Evolutionary conservation across 2,888 invertebrate species (phyloP), one percentile per base, ranked within the genome.

Genomic region (Eristalinus aeneus): DNA sequence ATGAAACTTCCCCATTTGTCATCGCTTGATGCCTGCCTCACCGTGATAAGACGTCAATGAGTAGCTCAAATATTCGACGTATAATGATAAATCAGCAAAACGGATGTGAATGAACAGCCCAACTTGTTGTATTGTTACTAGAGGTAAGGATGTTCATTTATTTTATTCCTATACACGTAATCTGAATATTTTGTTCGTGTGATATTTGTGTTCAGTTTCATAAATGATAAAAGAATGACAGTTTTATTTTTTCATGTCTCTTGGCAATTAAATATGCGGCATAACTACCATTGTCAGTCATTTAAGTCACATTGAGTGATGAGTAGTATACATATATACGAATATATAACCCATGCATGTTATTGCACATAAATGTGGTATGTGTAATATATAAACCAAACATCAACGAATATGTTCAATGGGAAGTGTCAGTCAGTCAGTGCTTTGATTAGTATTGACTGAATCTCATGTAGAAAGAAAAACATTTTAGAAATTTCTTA

Each of bases 31-130:
- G 80, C 46, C 74, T 69, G 80, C 74, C 63, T 74, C 58, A 80
- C 74, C 64, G 58, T 53, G 80, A 80, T 80, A 74, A 80, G 74
- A 69, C 68, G 58, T 68, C 80, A 74, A 69, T 80, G 80, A 74
- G 63, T 74, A 54, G 54, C 80, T 69, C 39, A 80, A 80, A 74
- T 80, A 68, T 64, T 80, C 39, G 54, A 16, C 63, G 67, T 23
- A 63, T 63, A 73, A 63, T 61, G 68, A 73, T 67, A 67, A 72
- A 61, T 72, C 72, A 73, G 72, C 31, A 36, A 54, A 73, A 34
- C 32, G 60, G 58, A 78, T 58, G 64, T 64, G n/a, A n/a, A 53
- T 27, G n/a, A 56, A 34, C 60, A 46, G 60, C 8, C 34, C 56
- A 56, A 56, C 56, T 56, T 56, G 56, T 56, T 23, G 63, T 31